phyloP scores from a whole-genome alignment of 1,140 invertebrate species.

The Nasonia giraulti region DNA sequence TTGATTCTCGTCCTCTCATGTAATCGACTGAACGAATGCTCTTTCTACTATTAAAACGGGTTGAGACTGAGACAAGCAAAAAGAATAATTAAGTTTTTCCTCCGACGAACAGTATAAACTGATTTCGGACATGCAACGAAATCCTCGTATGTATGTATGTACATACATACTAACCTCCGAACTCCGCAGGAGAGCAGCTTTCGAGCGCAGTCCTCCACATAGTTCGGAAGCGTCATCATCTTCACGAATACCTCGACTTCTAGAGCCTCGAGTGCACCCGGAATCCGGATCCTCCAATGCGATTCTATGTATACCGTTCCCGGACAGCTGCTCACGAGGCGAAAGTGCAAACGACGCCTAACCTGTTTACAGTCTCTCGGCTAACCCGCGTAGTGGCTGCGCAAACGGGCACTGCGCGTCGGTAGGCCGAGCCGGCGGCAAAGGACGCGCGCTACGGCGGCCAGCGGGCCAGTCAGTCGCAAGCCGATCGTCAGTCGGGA shows the following conservation, averaged over 20 bases:
- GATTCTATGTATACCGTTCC: neutral
- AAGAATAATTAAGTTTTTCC: too few relatives aligned
- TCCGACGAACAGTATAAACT: too few relatives aligned
- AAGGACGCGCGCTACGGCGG: constrained; percentile 49
- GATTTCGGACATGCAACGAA: too few relatives aligned
- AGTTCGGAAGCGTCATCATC: too few relatives aligned
- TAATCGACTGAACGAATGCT: neutral
- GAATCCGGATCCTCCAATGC: neutral
- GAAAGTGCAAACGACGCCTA: neutral
- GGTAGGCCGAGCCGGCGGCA: neutral
- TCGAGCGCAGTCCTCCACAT: too few relatives aligned
- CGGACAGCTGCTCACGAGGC: neutral
- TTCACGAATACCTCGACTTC: neutral
- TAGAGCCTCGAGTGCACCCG: neutral
- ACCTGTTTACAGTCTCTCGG: neutral
- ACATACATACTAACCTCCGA: too few relatives aligned
- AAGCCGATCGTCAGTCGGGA: constrained; percentile 64
- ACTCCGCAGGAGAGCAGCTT: too few relatives aligned
- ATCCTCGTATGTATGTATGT: too few relatives aligned
- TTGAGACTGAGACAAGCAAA: too few relatives aligned
- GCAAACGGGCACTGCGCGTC: neutral
- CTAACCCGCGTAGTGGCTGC: constrained; percentile 6
- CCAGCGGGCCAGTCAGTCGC: constrained; percentile 68
- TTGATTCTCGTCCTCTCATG: neutral
- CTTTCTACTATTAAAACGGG: neutral